Evolutionary conservation across 2,797 vertebrate genomes (phyloP).

Genomic region (Lacerta agilis): DNA sequence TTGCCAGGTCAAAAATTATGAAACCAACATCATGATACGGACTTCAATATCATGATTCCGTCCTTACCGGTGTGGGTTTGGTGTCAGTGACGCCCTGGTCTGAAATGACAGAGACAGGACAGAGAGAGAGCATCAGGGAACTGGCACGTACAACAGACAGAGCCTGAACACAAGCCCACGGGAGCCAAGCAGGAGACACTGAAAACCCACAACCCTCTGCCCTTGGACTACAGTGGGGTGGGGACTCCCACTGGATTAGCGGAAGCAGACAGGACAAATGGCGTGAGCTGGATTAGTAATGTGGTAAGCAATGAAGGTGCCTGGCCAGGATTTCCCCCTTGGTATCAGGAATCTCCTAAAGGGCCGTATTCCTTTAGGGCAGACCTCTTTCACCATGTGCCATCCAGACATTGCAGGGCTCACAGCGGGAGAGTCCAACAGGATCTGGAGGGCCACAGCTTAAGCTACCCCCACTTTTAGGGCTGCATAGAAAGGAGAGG

Average conservation of each 20-base stretch:
- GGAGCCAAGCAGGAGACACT: not conserved
- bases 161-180: not conserved
- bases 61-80: slow-evolving; percentile 39
- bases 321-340: not conserved
- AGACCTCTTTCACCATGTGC: not conserved
- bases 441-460: not conserved
- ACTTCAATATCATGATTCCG: not conserved
- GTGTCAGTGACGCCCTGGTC: slow-evolving; percentile 35
- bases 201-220: not conserved
- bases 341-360: not conserved
- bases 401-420: not conserved
- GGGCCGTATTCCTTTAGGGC: not conserved
- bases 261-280: not conserved
- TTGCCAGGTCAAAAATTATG: too few species aligned
- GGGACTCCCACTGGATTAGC: not conserved
- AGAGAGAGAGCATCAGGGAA: slow-evolving; percentile 30
- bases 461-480: not conserved
- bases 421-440: not conserved
- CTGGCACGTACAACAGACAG: not conserved
- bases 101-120: slow-evolving; percentile 40
- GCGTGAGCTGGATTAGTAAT: not conserved
- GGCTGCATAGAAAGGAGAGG: too few species aligned
- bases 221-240: not conserved
- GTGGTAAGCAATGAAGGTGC: not conserved
- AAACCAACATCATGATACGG: too few species aligned